Evolutionary conservation across 2,888 invertebrate species (phyloP), one percentile per base, ranked within the genome.

Genomic region (Caenorhabditis doughertyi): DNA sequence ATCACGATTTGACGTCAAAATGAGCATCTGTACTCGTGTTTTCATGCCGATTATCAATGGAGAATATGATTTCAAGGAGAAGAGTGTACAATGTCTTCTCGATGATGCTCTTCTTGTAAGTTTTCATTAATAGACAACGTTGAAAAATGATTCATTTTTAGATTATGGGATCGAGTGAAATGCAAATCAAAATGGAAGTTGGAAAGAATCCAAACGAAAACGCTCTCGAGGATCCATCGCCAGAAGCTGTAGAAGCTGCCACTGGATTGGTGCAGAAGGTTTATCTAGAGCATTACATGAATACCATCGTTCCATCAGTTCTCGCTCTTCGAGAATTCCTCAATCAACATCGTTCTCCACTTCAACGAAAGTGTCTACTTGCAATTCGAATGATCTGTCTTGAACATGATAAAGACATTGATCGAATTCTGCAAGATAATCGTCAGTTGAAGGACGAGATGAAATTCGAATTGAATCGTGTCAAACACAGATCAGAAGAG

Each of bases 161-260:
- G 74, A 74, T 83, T 16, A 83, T 83, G 83, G 70, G 74, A 0
- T 79, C 77, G 9, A 74, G 70, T 29, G 83, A 83, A 35, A 83
- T 83, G 83, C 79, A 79, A 74, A 65, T 83, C 7, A 77, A 74
- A 35, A 73, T 73, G 67, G 79, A 79, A 5, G 58, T 74, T 8
- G 83, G 83, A 25, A 74, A 65, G 8, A 64, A 73, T 62, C 44
- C 70, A 16, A 68, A 76, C 23, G 83, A 83, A 4, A 73, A 79
- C 21, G 79, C 47, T 1, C 35, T 82, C 9, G 77, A 79, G 2
- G 82, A 82, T 4, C 74, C 74, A 5, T 35, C 79, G 2, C 13
- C 44, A 3, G 83, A 83, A 35, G 56, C 49, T 11, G 11, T 79
- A 21, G 58, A 56, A 25, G 83, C 83, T 0, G 79, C 79, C 7